Conservation (phyloP, 2,113 vertebrate genomes). For the Tachysurus fulvidraco region DNA sequence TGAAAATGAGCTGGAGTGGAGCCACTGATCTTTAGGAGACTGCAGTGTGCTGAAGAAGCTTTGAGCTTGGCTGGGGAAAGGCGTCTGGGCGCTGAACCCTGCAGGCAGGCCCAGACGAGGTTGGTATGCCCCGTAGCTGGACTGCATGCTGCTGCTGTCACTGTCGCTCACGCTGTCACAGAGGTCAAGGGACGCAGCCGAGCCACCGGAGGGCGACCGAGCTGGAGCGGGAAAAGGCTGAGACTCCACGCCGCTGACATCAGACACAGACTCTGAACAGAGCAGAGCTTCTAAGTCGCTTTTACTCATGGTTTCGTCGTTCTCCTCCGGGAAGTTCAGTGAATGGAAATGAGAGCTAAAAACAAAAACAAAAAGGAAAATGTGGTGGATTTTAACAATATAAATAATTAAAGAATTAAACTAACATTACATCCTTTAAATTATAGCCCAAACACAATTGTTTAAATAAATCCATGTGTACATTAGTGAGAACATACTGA, state of each 20-base stretch:
- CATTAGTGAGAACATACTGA: too few relatives aligned
- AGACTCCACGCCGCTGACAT: background rate
- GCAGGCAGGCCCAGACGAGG: constrained; percentile 49
- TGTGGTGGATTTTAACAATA: too few relatives aligned
- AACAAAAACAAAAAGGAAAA: background rate
- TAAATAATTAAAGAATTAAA: too few relatives aligned
- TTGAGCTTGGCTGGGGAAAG: constrained; percentile 67
- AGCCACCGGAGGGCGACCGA: constrained; percentile 18
- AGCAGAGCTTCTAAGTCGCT: background rate
- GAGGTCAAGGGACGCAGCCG: background rate
- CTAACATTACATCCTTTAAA: too few relatives aligned
- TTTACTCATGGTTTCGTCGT: constrained; percentile 74
- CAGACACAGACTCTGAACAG: background rate
- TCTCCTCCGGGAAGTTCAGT: constrained; percentile 71
- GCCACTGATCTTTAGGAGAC: constrained; percentile 49
- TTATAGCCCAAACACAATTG: too few relatives aligned
- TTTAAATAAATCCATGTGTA: too few relatives aligned
- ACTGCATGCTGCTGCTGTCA: constrained; percentile 11
- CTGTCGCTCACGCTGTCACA: constrained; percentile 17
- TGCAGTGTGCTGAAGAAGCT: constrained; percentile 48
- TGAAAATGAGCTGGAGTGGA: constrained; percentile 52
- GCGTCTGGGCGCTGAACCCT: constrained; percentile 64
- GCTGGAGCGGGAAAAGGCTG: background rate
- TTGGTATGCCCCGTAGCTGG: constrained; percentile 56
- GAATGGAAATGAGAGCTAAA: constrained; percentile 45